These are phyloP conservation scores for Spea multiplicata DNA, from an alignment of 2,113 vertebrate species.

Conservation along the genomic window DNA sequence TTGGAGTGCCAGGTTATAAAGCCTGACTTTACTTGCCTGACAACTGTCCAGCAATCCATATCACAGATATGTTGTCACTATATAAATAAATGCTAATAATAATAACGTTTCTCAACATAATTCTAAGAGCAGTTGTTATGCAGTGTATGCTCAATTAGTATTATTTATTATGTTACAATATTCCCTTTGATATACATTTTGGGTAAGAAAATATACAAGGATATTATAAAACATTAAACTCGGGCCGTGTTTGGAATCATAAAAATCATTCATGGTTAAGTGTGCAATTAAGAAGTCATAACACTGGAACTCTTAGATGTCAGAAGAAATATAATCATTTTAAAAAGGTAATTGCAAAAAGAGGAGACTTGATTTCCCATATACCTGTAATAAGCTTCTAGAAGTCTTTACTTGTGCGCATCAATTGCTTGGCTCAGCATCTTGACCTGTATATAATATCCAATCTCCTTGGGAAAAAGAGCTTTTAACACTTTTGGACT, in stretches of 20 bases:
- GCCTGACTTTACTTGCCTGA: no score
- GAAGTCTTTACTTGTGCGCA: conserved; percentile 23
- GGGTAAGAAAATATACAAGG: conserved; percentile 22
- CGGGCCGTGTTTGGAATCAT: conserved; percentile 52
- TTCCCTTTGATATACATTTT: neutral
- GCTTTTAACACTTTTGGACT: conserved; percentile 43
- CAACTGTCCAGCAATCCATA: no score
- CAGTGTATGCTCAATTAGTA: neutral
- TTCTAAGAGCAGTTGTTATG: neutral
- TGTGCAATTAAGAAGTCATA: conserved; percentile 63
- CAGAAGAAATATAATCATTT: conserved; percentile 54
- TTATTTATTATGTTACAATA: neutral
- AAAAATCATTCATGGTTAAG: conserved; percentile 53
- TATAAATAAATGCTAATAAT: no score
- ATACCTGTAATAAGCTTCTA: conserved; percentile 49
- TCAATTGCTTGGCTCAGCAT: conserved; percentile 44
- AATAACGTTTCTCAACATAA: no score
- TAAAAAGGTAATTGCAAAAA: conserved; percentile 50
- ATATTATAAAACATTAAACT: conserved; percentile 54
- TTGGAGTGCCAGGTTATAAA: no score
- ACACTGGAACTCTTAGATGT: conserved; percentile 52
- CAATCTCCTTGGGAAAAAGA: conserved; percentile 16
- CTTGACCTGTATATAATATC: conserved; percentile 44
- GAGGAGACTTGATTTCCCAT: conserved; percentile 45
- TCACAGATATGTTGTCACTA: no score